These are phyloP conservation scores for Gopherus flavomarginatus DNA, from an alignment of 2,113 vertebrate genomes.

Conservation along the genomic window DNA sequence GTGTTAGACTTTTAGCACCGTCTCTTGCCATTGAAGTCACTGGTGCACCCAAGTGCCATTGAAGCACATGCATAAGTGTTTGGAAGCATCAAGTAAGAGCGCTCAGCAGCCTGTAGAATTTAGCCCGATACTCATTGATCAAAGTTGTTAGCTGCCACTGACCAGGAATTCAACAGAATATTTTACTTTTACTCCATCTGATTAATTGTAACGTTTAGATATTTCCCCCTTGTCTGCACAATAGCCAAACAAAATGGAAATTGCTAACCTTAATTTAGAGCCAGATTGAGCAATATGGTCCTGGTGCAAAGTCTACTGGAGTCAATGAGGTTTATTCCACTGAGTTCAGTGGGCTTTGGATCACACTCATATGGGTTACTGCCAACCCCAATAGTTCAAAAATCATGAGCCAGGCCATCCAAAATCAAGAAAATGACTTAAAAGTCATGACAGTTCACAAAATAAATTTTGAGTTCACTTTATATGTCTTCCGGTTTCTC, in stretches of 20 bases:
- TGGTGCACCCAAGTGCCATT: not conserved
- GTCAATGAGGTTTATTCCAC: constrained; percentile 39
- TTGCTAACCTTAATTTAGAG: constrained; percentile 40
- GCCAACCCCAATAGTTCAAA: not conserved
- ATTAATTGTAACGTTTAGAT: constrained; percentile 29
- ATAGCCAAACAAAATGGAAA: constrained; percentile 26
- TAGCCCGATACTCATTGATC: not conserved
- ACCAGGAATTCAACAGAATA: not conserved
- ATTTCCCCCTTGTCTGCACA: not conserved
- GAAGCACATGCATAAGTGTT: not conserved
- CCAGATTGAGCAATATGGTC: constrained; percentile 9
- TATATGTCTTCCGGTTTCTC: not conserved
- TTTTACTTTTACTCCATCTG: constrained; percentile 1
- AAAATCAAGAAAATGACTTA: not conserved
- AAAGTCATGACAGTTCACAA: not conserved
- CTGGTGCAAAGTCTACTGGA: not conserved
- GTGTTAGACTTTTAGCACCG: not conserved
- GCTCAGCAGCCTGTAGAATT: not conserved
- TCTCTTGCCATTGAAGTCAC: no score
- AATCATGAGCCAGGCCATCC: not conserved
- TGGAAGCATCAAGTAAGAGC: not conserved
- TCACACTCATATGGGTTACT: constrained; percentile 20
- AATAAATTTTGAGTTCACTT: not conserved
- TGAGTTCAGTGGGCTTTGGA: constrained; percentile 36
- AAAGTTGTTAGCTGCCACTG: not conserved